phyloP scores from a whole-genome alignment of 2,888 invertebrate species.

The Drosophila acutilabella region DNA sequence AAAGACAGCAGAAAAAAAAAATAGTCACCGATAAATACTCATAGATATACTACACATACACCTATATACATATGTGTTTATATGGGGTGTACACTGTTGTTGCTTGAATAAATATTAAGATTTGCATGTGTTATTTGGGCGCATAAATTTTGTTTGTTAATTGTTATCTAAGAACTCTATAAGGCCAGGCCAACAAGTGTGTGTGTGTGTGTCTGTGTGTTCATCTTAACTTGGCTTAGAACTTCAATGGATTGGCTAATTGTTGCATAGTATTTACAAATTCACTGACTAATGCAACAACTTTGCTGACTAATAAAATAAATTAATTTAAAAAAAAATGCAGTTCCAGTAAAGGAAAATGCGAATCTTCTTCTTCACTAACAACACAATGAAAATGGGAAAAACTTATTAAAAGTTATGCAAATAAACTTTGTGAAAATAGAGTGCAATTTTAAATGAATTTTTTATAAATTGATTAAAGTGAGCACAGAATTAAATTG shows the following conservation, averaged over 20 bases:
- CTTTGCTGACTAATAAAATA: slow-evolving; percentile 3
- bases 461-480: not conserved
- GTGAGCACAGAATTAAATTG: not conserved
- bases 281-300: slow-evolving; percentile 36
- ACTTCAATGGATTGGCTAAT: slow-evolving; percentile 9
- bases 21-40: slow-evolving; percentile 48
- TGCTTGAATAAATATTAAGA: slow-evolving; percentile 47
- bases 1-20: slow-evolving; percentile 65
- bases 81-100: slow-evolving; percentile 11
- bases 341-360: slow-evolving; percentile 18
- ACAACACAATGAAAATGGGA: slow-evolving; percentile 9
- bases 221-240: slow-evolving; percentile 7
- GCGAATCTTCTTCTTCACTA: not conserved
- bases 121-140: slow-evolving; percentile 58
- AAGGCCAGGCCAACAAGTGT: slow-evolving; percentile 40
- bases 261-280: slow-evolving; percentile 4
- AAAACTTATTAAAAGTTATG: not conserved
- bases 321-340: slow-evolving; percentile 1
- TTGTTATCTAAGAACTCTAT: slow-evolving; percentile 57
- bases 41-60: slow-evolving; percentile 21
- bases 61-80: not conserved
- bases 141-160: slow-evolving; percentile 64
- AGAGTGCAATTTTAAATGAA: not conserved
- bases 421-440: not conserved
- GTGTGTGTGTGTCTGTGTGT: slow-evolving; percentile 21